Percentiles rank a stretch among this genome's conserved stretches.
phyloP scores from a whole-genome alignment of 37 sponge, comb jelly and placozoan species.

The Theonella swinhoei region DNA sequence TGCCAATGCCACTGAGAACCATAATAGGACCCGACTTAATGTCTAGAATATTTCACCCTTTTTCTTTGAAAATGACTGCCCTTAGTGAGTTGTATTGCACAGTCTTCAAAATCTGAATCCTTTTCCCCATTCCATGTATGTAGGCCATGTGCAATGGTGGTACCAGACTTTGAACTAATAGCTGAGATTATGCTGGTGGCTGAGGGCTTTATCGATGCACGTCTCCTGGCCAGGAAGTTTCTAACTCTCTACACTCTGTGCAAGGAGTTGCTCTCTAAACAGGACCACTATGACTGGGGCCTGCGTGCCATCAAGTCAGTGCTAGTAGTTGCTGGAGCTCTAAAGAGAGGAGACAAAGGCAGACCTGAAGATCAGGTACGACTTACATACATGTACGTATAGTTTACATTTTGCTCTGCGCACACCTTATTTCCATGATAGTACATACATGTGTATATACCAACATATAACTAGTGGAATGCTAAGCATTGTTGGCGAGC shows the following conservation, averaged over 20 bases:
- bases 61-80: too few relatives aligned
- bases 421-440: too few relatives aligned
- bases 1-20: too few relatives aligned
- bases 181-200: conserved; percentile 99
- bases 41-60: too few relatives aligned
- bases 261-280: conserved; percentile 90
- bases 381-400: conserved; percentile 7
- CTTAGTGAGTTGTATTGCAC: too few relatives aligned
- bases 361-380: conserved; percentile 96
- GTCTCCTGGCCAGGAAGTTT: conserved; percentile 96
- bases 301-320: conserved; percentile 99
- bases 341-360: conserved; percentile 94
- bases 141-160: conserved; percentile 99
- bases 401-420: background rate
- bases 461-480: background rate
- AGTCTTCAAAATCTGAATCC: background rate
- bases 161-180: conserved; percentile 98
- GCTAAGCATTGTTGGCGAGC: background rate
- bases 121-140: background rate
- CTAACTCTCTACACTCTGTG: conserved; percentile 99
- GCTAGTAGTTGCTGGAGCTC: conserved; percentile 96
- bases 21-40: too few relatives aligned
- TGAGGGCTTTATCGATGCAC: conserved; percentile 96
- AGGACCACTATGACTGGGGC: conserved; percentile 99
- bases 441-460: background rate